These are phyloP conservation scores for Myotis lucifugus DNA, from an alignment of 2,113 vertebrate species.

Conservation along the genomic window DNA sequence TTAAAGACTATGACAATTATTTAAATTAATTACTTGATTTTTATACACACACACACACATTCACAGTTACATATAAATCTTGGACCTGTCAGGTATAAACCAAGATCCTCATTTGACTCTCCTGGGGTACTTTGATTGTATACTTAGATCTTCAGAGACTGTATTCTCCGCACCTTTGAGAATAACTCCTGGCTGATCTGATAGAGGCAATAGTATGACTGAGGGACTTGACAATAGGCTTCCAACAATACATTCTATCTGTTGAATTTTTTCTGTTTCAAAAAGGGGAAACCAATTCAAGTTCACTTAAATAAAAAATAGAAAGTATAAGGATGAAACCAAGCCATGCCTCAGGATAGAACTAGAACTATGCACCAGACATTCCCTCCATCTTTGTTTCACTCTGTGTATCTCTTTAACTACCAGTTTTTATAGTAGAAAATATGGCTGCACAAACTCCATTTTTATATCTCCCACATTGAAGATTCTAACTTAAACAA, in stretches of 20 bases:
- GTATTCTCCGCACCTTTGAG: not conserved
- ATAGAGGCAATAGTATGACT: not conserved
- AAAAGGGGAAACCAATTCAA: constrained; percentile 30
- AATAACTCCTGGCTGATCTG: not conserved
- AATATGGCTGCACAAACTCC: not conserved
- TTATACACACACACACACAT: not conserved
- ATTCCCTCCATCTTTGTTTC: not conserved
- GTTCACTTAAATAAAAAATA: not conserved
- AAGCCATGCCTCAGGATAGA: not conserved
- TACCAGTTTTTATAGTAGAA: not conserved
- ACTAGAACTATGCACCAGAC: not conserved
- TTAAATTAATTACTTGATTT: constrained; percentile 25
- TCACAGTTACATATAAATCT: not conserved
- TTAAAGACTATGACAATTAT: constrained; percentile 24
- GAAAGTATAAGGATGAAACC: constrained; percentile 23
- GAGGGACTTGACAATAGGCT: not conserved
- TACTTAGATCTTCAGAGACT: constrained; percentile 9
- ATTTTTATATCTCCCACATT: not conserved
- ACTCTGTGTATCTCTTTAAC: not conserved
- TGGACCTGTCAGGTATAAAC: not conserved
- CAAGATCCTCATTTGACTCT: not conserved
- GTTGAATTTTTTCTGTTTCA: not conserved
- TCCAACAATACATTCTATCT: not conserved
- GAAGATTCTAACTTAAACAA: not conserved
- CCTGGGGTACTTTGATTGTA: not conserved